These are phyloP conservation scores for Takifugu flavidus DNA, from an alignment of 2,113 vertebrate genomes.

Conservation along the genomic window DNA sequence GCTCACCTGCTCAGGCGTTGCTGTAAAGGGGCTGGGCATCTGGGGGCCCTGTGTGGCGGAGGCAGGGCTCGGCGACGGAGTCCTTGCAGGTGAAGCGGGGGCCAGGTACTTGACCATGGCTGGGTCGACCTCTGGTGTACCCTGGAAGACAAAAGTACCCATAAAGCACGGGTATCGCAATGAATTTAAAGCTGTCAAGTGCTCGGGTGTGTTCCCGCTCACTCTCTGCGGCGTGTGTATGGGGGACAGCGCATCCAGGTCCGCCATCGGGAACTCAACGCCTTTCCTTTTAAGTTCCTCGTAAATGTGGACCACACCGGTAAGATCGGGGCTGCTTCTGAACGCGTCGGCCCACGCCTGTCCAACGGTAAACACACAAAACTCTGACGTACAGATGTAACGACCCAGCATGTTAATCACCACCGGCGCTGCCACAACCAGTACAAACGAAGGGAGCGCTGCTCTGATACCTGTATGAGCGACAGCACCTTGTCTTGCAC, in stretches of 20 bases:
- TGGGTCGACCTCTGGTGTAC: slow-evolving; percentile 92
- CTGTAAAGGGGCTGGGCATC: slow-evolving; percentile 82
- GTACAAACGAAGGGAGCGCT: no score
- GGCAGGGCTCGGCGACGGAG: slow-evolving; percentile 24
- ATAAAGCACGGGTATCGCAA: background rate
- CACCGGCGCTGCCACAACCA: no score
- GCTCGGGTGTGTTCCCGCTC: slow-evolving; percentile 40
- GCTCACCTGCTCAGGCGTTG: slow-evolving; percentile 91
- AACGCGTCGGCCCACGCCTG: slow-evolving; percentile 99
- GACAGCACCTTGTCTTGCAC: slow-evolving; percentile 97
- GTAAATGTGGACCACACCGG: slow-evolving; percentile 96
- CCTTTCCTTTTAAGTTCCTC: slow-evolving; percentile 98
- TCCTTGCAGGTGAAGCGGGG: slow-evolving; percentile 29
- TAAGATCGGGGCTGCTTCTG: slow-evolving; percentile 95
- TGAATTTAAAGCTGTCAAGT: background rate
- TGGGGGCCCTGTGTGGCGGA: slow-evolving; percentile 46
- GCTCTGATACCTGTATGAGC: slow-evolving; percentile 84
- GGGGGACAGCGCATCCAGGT: slow-evolving; percentile 92
- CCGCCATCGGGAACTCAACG: slow-evolving; percentile 94
- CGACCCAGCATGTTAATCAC: no score
- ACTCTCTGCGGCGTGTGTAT: slow-evolving; percentile 98
- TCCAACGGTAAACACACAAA: slow-evolving; percentile 7
- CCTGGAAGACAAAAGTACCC: slow-evolving; percentile 65
- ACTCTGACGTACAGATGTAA: background rate
- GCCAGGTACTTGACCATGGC: slow-evolving; percentile 84